These are phyloP conservation scores for Mionectes olivaceus DNA, from an alignment of 2,797 vertebrate genomes.

Conservation along the genomic window DNA sequence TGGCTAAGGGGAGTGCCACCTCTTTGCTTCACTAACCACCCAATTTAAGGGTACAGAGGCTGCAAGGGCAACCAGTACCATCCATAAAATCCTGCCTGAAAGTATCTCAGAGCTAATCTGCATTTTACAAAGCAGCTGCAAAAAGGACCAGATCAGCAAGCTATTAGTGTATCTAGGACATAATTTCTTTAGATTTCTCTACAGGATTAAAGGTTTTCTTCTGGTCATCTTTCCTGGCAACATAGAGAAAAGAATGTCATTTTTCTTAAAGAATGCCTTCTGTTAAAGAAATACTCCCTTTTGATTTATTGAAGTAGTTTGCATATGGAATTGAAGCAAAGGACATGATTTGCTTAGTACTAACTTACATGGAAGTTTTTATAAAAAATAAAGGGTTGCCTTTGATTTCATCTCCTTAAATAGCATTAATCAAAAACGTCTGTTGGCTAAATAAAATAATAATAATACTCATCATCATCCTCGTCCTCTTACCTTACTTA, in stretches of 20 bases:
- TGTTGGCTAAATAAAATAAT: neutral
- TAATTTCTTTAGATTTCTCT: neutral
- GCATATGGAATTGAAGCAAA: neutral
- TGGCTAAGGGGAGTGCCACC: neutral
- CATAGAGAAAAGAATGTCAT: neutral
- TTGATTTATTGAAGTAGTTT: neutral
- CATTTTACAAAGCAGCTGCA: constrained; percentile 7
- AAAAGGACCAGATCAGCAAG: neutral
- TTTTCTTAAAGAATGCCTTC: neutral
- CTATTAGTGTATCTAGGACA: neutral
- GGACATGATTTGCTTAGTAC: neutral
- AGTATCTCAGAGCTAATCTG: neutral
- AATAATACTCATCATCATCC: neutral
- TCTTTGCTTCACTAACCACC: neutral
- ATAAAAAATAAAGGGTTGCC: neutral
- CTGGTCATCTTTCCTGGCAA: neutral
- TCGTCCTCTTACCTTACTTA: neutral
- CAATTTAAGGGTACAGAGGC: neutral
- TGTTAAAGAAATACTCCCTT: neutral
- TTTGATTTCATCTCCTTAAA: neutral
- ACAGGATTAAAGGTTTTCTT: neutral
- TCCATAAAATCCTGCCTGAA: neutral
- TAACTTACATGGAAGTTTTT: neutral
- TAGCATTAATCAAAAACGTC: neutral
- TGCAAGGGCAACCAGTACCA: neutral